A percentile compares a stretch with the other conserved stretches of the same genome.
These are phyloP conservation scores for Epinephelus malabaricus DNA, from an alignment of 2,797 vertebrate genomes.

Conservation along the genomic window DNA sequence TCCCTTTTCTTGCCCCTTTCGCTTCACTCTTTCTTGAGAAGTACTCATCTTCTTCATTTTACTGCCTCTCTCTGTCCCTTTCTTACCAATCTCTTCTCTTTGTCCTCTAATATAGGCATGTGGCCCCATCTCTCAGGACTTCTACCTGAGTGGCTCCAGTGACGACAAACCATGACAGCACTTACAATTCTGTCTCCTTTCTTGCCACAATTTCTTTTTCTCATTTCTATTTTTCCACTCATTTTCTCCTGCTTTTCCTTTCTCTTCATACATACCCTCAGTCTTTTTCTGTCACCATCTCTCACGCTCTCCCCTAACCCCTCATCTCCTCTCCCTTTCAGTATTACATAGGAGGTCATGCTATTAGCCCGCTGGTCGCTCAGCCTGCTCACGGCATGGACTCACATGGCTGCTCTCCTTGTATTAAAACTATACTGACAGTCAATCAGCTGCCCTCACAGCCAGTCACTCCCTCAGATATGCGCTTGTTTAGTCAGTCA, in stretches of 20 bases:
- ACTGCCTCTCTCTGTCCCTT: neutral
- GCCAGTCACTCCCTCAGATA: slow-evolving; percentile 31
- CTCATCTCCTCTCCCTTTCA: slow-evolving; percentile 6
- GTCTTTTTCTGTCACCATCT: neutral
- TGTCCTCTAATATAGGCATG: slow-evolving; percentile 20
- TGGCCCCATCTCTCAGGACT: slow-evolving; percentile 19
- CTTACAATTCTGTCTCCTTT: neutral
- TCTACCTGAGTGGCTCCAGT: slow-evolving; percentile 11
- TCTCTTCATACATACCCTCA: slow-evolving; percentile 3
- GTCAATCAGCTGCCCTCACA: slow-evolving; percentile 46
- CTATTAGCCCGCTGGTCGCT: slow-evolving; percentile 48
- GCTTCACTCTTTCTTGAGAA: slow-evolving; percentile 6
- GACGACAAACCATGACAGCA: slow-evolving; percentile 5
- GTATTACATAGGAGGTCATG: slow-evolving; percentile 29
- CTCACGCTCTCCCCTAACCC: neutral
- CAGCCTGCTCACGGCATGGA: slow-evolving; percentile 29
- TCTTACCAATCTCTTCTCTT: slow-evolving; percentile 29
- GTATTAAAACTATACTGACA: slow-evolving; percentile 24
- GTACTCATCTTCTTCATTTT: slow-evolving; percentile 25
- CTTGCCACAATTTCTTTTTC: neutral
- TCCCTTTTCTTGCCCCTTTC: neutral
- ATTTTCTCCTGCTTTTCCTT: neutral
- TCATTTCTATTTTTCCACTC: slow-evolving; percentile 4
- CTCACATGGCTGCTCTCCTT: slow-evolving; percentile 42
- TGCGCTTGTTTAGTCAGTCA: slow-evolving; percentile 50